Percentiles rank a stretch among this genome's conserved stretches.
Evolutionary conservation across 1,140 invertebrate species (phyloP).

Genomic region (Sycophaga agraensis): DNA sequence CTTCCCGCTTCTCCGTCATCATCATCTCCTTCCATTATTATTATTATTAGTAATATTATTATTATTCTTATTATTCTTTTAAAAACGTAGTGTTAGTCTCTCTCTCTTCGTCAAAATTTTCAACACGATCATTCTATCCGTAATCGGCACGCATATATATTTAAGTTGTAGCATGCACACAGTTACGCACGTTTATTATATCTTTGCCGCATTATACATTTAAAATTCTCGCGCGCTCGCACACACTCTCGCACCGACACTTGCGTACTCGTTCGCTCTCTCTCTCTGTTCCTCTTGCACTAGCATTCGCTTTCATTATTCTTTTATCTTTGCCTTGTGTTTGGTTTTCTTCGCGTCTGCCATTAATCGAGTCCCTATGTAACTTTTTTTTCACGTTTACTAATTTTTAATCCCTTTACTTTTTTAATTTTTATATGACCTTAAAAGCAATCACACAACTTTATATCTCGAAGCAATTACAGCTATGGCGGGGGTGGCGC

Average conservation of each 20-base stretch:
- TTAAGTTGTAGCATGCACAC: constrained; percentile 9
- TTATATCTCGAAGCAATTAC: constrained; percentile 28
- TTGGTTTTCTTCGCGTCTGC: constrained; percentile 9
- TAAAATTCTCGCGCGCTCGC: constrained; percentile 27
- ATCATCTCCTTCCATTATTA: no score
- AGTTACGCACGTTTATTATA: constrained; percentile 32
- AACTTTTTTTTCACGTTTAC: constrained; percentile 27
- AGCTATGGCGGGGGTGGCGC: constrained; percentile 9
- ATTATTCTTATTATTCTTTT: constrained; percentile 36
- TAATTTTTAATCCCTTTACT: constrained; percentile 21
- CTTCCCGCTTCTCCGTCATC: no score
- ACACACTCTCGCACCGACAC: constrained; percentile 28
- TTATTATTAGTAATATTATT: no score
- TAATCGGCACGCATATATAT: no score
- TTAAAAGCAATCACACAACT: constrained; percentile 29
- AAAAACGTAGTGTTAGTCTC: constrained; percentile 50
- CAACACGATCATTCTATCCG: constrained; percentile 13
- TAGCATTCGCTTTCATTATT: constrained; percentile 26
- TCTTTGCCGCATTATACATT: constrained; percentile 15
- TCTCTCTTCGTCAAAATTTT: constrained; percentile 30
- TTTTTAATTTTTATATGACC: neutral
- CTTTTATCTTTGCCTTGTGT: neutral
- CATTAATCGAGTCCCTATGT: no score
- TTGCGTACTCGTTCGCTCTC: neutral
- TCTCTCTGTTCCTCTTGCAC: neutral